phyloP scores from a whole-genome alignment of 2,797 vertebrate species.

The Heterohyrax brucei region DNA sequence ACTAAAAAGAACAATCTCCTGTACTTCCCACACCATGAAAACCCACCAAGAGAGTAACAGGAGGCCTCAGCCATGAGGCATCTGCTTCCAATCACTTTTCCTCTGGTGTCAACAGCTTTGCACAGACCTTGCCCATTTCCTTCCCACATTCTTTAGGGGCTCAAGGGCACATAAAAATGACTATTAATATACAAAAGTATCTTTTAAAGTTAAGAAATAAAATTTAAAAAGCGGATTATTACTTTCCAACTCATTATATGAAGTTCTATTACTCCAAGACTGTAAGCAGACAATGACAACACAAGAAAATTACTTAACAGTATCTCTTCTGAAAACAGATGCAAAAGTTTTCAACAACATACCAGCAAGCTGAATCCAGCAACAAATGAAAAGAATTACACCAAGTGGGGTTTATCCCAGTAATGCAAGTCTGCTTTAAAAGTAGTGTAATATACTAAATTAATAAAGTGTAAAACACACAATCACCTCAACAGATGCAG shows the following conservation, averaged over 20 bases:
- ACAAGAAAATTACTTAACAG: slow-evolving; percentile 24
- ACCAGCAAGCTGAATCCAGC: background rate
- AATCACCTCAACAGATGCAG: slow-evolving; percentile 20
- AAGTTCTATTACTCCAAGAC: slow-evolving; percentile 41
- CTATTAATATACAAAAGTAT: slow-evolving; percentile 12
- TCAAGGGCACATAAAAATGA: slow-evolving; percentile 25
- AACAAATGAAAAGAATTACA: background rate
- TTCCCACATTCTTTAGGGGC: slow-evolving; percentile 38
- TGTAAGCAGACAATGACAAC: slow-evolving; percentile 59
- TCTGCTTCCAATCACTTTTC: background rate
- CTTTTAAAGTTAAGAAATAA: slow-evolving; percentile 71
- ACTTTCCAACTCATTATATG: background rate
- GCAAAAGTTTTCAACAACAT: slow-evolving; percentile 26
- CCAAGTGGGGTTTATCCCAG: slow-evolving; percentile 11
- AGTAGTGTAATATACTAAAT: background rate
- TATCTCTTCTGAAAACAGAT: background rate
- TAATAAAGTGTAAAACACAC: background rate
- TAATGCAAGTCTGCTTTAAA: slow-evolving; percentile 54
- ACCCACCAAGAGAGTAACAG: slow-evolving; percentile 5
- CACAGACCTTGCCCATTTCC: background rate
- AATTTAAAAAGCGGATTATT: slow-evolving; percentile 38
- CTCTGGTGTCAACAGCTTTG: background rate
- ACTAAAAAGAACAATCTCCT: slow-evolving; percentile 25
- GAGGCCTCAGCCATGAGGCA: background rate
- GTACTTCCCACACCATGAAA: slow-evolving; percentile 16